Conservation (phyloP, 92 coral and sea anemone species). For the Zoanthus gigantus region DNA sequence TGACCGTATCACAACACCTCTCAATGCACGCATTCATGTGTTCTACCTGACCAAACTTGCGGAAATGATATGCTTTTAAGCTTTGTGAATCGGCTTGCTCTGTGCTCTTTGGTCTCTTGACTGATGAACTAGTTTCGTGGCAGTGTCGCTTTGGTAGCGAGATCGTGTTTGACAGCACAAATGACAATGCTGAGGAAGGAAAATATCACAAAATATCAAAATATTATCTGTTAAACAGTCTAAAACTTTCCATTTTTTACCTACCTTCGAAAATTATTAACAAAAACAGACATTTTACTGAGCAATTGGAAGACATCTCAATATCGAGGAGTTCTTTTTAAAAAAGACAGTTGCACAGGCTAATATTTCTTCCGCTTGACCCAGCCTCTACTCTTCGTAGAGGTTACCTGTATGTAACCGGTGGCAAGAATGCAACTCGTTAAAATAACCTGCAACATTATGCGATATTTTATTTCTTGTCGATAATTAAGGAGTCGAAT, state of each 20-base stretch:
- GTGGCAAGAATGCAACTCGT: no score
- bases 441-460: no score
- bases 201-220: neutral
- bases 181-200: conserved; percentile 4
- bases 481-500: no score
- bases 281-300: neutral
- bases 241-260: neutral
- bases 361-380: neutral
- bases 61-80: conserved; percentile 80
- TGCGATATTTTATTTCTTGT: no score
- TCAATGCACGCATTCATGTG: conserved; percentile 79
- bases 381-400: conserved; percentile 2
- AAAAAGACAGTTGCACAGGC: neutral
- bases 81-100: conserved; percentile 1
- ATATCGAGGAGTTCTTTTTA: neutral
- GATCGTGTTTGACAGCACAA: conserved; percentile 33
- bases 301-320: neutral
- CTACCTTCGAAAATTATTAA: conserved; percentile 27
- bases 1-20: conserved; percentile 73
- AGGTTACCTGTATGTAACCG: no score
- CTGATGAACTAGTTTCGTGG: neutral
- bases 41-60: conserved; percentile 76
- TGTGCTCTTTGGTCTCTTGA: neutral
- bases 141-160: conserved; percentile 33
- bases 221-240: neutral